Percentiles rank a stretch among this genome's conserved stretches.
Conservation (phyloP, 2,888 invertebrate genomes). For the Chymomyza procnemis region DNA sequence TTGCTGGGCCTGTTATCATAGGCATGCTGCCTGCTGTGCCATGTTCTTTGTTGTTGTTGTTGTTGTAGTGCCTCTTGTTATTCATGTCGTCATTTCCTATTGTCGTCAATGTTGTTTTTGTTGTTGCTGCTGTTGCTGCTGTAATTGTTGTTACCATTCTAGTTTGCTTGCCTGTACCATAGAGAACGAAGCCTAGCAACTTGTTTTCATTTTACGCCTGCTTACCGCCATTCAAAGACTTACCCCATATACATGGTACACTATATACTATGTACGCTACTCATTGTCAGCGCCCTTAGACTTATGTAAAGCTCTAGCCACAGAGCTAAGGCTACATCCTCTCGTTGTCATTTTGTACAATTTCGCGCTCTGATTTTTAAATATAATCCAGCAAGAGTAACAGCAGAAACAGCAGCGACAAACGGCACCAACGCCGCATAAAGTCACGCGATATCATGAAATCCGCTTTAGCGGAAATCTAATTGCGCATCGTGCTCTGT, state of each 20-base stretch:
- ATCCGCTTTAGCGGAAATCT: conserved; percentile 74
- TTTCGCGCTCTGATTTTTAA: conserved; percentile 73
- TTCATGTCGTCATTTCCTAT: conserved; percentile 72
- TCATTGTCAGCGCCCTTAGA: not conserved
- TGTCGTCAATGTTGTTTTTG: conserved; percentile 46
- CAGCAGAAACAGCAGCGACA: conserved; percentile 13
- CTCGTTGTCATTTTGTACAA: conserved; percentile 68
- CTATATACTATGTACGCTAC: not conserved
- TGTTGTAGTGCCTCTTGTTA: conserved; percentile 55
- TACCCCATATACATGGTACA: not conserved
- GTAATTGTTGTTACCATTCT: conserved; percentile 72
- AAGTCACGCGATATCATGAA: conserved; percentile 72
- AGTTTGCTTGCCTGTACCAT: conserved; percentile 26
- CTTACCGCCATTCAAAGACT: conserved; percentile 59
- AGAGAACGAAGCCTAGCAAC: conserved; percentile 66
- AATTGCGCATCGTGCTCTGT: conserved; percentile 65
- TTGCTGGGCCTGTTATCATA: conserved; percentile 64
- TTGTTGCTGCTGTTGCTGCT: conserved; percentile 24
- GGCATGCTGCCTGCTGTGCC: conserved; percentile 21
- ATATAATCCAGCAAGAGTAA: conserved; percentile 60
- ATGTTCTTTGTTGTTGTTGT: conserved; percentile 30
- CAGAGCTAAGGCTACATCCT: conserved; percentile 11
- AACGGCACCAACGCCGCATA: conserved; percentile 31
- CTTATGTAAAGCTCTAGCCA: not conserved
- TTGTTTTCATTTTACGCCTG: conserved; percentile 73